Conservation (phyloP, 2,113 vertebrate genomes). For the Pteruthius melanotis region DNA sequence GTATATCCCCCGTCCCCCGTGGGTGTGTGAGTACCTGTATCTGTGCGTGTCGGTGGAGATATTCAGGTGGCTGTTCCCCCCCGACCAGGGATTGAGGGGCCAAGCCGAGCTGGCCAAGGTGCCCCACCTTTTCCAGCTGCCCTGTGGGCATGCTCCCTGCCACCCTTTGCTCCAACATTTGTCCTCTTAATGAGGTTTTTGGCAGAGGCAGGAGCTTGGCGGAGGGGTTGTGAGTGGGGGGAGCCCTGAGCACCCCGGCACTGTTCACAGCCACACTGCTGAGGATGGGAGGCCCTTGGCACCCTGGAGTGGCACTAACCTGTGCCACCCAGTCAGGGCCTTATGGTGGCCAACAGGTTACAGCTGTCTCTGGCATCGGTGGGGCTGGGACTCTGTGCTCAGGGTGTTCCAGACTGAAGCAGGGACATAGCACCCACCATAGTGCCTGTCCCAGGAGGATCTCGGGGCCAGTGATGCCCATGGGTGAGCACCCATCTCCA, state of each 20-base stretch:
- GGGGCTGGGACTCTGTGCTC: not conserved
- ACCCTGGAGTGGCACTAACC: not conserved
- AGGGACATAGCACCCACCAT: rapidly evolving
- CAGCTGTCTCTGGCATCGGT: not conserved
- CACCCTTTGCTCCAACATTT: not conserved
- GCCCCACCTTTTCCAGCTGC: not conserved
- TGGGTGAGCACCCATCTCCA: rapidly evolving
- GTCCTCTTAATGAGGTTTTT: not conserved
- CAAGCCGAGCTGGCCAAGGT: rapidly evolving
- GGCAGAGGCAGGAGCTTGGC: not conserved
- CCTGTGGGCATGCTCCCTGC: not conserved
- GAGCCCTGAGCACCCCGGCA: not conserved
- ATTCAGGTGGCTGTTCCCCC: conserved; percentile 4
- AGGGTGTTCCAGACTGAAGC: not conserved
- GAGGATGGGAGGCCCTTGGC: not conserved
- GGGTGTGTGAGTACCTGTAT: conserved; percentile 57
- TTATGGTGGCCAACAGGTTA: rapidly evolving
- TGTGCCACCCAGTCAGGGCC: not conserved
- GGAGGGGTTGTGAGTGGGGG: not conserved
- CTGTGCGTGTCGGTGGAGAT: conserved; percentile 44
- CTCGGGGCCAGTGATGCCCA: not conserved
- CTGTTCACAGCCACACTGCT: not conserved
- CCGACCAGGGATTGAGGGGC: not conserved
- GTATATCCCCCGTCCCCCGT: conserved; percentile 30
- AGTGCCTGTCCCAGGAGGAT: not conserved